These are phyloP conservation scores for Xiphydria camelus DNA, from an alignment of 2,888 invertebrate genomes.

Conservation along the genomic window DNA sequence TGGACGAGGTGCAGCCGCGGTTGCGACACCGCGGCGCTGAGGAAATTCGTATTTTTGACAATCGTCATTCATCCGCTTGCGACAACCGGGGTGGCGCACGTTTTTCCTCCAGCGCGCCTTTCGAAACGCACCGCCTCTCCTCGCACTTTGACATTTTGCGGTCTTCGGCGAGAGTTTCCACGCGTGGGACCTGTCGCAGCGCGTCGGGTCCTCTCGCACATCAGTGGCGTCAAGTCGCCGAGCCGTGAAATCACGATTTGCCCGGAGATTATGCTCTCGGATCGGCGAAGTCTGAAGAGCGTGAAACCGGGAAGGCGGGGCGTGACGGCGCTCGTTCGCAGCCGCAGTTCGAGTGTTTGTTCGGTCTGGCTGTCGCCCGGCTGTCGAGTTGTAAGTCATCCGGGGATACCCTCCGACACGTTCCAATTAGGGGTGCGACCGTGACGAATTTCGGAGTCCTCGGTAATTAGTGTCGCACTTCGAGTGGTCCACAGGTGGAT, in stretches of 20 bases:
- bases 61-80: not conserved
- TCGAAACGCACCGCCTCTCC: too few relatives aligned
- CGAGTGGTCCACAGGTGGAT: too few relatives aligned
- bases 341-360: slow-evolving; percentile 9
- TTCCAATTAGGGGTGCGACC: slow-evolving; percentile 18
- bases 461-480: slow-evolving; percentile 10
- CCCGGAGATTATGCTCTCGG: slow-evolving; percentile 46
- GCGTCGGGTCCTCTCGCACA: too few relatives aligned
- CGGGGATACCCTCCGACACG: slow-evolving; percentile 7
- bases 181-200: too few relatives aligned
- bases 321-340: slow-evolving; percentile 32
- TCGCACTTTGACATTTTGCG: too few relatives aligned
- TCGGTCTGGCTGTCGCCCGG: slow-evolving; percentile 5
- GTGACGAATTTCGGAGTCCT: slow-evolving; percentile 10
- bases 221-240: too few relatives aligned
- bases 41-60: not conserved
- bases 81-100: too few relatives aligned
- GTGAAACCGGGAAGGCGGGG: slow-evolving; percentile 47
- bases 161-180: too few relatives aligned
- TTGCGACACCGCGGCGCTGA: not conserved
- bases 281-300: slow-evolving; percentile 43
- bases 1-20: too few relatives aligned
- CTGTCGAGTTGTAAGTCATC: slow-evolving; percentile 3
- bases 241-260: slow-evolving; percentile 52
- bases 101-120: too few relatives aligned